These are phyloP conservation scores for Eubasilissa regina DNA, from an alignment of 1,140 invertebrate genomes.

Conservation along the genomic window DNA sequence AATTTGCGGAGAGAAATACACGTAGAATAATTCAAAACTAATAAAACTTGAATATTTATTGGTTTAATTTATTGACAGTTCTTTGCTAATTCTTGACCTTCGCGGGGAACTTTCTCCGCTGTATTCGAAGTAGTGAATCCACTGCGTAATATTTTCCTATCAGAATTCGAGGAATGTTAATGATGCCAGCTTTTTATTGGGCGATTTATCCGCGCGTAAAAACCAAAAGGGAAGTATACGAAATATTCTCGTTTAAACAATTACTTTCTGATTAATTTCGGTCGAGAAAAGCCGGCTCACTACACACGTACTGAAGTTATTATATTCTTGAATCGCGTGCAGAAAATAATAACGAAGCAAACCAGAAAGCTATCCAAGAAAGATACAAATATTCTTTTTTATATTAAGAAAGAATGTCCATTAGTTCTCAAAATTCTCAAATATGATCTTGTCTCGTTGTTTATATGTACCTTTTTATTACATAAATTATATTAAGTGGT, in stretches of 20 bases:
- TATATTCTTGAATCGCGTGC: constrained; percentile 35
- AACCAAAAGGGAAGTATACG: constrained; percentile 14
- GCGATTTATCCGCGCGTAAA: constrained; percentile 18
- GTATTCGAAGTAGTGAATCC: background rate
- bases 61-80: constrained; percentile 23
- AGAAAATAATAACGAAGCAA: constrained; percentile 33
- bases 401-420: background rate
- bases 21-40: constrained; percentile 14
- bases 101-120: constrained; percentile 18
- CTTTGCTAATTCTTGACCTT: constrained; percentile 2
- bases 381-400: constrained; percentile 8
- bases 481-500: too few species aligned
- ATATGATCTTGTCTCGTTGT: background rate
- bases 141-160: background rate
- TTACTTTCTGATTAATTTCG: constrained; percentile 33
- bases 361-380: constrained; percentile 21
- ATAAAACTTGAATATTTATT: constrained; percentile 29
- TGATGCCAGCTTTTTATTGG: constrained; percentile 10
- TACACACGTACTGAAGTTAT: constrained; percentile 31
- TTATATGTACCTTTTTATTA: background rate
- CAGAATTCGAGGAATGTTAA: constrained; percentile 24
- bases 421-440: background rate
- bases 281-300: background rate
- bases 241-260: constrained; percentile 28
- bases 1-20: background rate